These are phyloP conservation scores for Turritopsis dohrnii DNA, from an alignment of 30 jellyfish, hydroid and myxozoan species.

Conservation along the genomic window DNA sequence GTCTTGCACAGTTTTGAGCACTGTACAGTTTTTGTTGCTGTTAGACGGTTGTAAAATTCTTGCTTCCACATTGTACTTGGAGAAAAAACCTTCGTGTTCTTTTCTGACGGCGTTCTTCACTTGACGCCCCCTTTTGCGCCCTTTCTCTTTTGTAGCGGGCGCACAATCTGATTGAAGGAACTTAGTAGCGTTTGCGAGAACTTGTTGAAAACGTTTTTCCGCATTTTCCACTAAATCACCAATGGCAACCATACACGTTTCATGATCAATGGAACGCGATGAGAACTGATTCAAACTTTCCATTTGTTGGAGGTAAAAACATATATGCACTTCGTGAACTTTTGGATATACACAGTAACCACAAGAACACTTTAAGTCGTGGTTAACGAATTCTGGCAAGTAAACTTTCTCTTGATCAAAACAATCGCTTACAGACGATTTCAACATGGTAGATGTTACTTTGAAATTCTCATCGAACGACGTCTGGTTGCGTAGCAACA, in stretches of 20 bases:
- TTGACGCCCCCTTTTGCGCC: neutral
- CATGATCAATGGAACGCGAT: neutral
- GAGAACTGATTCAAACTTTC: conserved; percentile 9
- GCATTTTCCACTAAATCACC: conserved; percentile 17
- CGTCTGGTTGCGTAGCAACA: neutral
- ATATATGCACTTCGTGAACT: conserved; percentile 10
- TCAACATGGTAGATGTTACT: neutral
- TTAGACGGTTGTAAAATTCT: neutral
- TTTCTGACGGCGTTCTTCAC: neutral
- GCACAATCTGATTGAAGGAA: neutral
- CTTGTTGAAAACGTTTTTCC: neutral
- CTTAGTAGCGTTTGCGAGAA: too few relatives aligned
- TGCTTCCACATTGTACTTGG: conserved; percentile 25
- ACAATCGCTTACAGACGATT: conserved; percentile 13
- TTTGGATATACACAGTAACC: conserved; percentile 1
- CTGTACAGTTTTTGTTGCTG: too few relatives aligned
- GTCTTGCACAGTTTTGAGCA: neutral
- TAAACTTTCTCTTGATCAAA: neutral
- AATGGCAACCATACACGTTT: neutral
- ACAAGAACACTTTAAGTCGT: conserved; percentile 12
- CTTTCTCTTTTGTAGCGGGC: neutral
- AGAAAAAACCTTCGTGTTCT: neutral
- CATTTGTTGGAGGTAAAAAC: conserved; percentile 16
- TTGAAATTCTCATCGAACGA: conserved; percentile 8
- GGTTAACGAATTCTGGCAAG: conserved; percentile 24